phyloP scores from a whole-genome alignment of 2,113 vertebrate species.

The Urocynchramus pylzowi region DNA sequence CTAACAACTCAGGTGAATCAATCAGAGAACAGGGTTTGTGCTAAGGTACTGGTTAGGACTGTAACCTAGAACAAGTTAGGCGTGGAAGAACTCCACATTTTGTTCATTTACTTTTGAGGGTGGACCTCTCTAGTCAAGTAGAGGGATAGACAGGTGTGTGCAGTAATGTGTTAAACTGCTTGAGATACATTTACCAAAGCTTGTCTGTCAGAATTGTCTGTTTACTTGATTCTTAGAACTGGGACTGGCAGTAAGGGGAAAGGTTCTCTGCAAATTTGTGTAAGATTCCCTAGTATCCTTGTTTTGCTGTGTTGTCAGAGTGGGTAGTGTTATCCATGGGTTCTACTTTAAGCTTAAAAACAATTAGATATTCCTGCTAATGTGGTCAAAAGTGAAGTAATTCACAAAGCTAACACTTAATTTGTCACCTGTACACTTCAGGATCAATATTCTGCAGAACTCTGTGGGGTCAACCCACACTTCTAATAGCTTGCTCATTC shows the following conservation, averaged over 20 bases:
- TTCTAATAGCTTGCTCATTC: neutral
- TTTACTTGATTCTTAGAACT: neutral
- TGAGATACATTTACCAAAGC: neutral
- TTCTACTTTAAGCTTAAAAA: neutral
- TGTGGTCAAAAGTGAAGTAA: neutral
- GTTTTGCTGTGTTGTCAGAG: neutral
- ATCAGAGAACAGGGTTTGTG: neutral
- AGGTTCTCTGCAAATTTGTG: neutral
- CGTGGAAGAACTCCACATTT: neutral
- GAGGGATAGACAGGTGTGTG: neutral
- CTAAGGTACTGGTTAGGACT: neutral
- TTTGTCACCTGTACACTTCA: neutral
- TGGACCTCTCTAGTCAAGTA: neutral
- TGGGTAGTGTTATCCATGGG: neutral
- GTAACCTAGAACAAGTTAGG: neutral
- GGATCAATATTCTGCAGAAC: neutral
- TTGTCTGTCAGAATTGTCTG: neutral
- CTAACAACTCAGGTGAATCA: neutral
- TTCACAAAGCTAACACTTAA: conserved; percentile 1
- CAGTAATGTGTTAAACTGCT: neutral
- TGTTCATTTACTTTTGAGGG: neutral
- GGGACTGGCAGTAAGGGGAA: neutral
- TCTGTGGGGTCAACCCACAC: neutral
- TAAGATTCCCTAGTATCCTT: neutral
- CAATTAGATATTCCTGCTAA: neutral